These are phyloP conservation scores for Yponomeuta malinellus DNA, from an alignment of 2,888 invertebrate genomes.

Conservation along the genomic window DNA sequence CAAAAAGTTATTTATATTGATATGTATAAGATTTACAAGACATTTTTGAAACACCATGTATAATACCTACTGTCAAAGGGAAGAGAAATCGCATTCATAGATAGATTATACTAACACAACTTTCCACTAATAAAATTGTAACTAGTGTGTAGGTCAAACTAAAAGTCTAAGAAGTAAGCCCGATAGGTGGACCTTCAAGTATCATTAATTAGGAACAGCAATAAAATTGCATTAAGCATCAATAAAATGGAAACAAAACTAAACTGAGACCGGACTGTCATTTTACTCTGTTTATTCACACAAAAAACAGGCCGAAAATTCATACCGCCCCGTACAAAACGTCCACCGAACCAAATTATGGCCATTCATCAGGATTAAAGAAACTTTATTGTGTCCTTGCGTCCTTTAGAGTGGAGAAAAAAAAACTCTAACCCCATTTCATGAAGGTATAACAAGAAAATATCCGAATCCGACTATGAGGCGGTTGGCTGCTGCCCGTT, in stretches of 20 bases:
- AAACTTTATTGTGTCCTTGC: slow-evolving; percentile 14
- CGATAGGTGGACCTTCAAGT: too few relatives aligned
- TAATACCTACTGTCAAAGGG: too few relatives aligned
- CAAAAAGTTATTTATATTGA: too few relatives aligned
- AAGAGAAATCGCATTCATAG: too few relatives aligned
- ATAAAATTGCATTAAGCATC: background rate
- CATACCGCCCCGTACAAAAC: slow-evolving; percentile 1
- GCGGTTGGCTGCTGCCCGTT: background rate
- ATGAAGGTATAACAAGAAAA: slow-evolving; percentile 41
- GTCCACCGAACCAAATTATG: slow-evolving; percentile 15
- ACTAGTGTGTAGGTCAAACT: too few relatives aligned
- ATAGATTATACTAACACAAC: too few relatives aligned
- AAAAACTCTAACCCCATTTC: slow-evolving; percentile 11
- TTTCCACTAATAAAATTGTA: too few relatives aligned
- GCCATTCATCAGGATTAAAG: slow-evolving; percentile 16
- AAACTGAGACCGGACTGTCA: background rate
- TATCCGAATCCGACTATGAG: slow-evolving; percentile 45
- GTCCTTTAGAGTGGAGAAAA: slow-evolving; percentile 9
- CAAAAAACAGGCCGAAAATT: slow-evolving; percentile 11
- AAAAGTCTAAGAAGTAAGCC: too few relatives aligned
- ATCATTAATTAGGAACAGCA: too few relatives aligned
- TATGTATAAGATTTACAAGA: too few relatives aligned
- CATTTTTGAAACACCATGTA: too few relatives aligned
- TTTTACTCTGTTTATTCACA: background rate
- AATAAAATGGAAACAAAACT: background rate